These are phyloP conservation scores for Syritta pipiens DNA, from an alignment of 2,888 invertebrate species.

Conservation along the genomic window DNA sequence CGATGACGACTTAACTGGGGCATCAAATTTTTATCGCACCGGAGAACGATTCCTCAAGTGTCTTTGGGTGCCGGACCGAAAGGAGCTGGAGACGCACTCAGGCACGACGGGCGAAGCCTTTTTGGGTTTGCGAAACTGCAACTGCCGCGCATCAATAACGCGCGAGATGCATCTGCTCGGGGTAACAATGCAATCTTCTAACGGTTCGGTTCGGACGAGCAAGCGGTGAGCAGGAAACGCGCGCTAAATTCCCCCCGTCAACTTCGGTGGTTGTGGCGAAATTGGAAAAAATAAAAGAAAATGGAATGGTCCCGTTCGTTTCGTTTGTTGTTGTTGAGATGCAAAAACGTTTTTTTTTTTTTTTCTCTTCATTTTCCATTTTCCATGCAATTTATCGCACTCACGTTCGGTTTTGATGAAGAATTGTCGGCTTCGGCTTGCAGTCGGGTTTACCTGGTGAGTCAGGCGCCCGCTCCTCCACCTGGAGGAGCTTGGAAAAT, in stretches of 20 bases:
- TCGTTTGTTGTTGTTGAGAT: background rate
- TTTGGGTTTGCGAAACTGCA: slow-evolving; percentile 25
- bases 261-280: slow-evolving; percentile 26
- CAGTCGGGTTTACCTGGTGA: background rate
- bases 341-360: too few relatives aligned
- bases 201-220: too few relatives aligned
- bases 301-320: slow-evolving; percentile 19
- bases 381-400: slow-evolving; percentile 57
- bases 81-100: slow-evolving; percentile 40
- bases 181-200: slow-evolving; percentile 37
- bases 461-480: background rate
- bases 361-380: too few relatives aligned
- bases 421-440: slow-evolving; percentile 37
- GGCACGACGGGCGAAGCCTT: slow-evolving; percentile 46
- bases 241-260: slow-evolving; percentile 45
- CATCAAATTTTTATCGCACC: slow-evolving; percentile 61
- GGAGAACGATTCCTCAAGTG: too few relatives aligned
- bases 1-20: slow-evolving; percentile 35
- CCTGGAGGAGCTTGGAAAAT: too few relatives aligned
- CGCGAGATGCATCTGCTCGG: slow-evolving; percentile 56
- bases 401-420: slow-evolving; percentile 65
- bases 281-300: slow-evolving; percentile 2
- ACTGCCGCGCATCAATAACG: slow-evolving; percentile 53
- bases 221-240: slow-evolving; percentile 38
- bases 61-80: slow-evolving; percentile 14